Evolutionary conservation across 1,140 invertebrate genomes (phyloP), one percentile per base, ranked within the genome.

Genomic region (Sycophila sp.): DNA sequence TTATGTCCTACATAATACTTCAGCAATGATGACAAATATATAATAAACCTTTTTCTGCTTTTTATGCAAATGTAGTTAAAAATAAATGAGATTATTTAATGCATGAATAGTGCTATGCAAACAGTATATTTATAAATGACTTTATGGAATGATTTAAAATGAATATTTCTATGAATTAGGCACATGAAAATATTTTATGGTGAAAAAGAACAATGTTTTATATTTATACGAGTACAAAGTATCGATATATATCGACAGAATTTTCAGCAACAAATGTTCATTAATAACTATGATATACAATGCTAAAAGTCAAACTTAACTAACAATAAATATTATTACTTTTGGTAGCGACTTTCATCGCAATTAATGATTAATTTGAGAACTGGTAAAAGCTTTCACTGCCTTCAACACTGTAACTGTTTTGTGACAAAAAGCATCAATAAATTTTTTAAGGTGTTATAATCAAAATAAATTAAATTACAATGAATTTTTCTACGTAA

Each of bases 321-420:
- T 75, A 76, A 49, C 32, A 74, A 71, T 71, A 66, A 77, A 79
- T 75, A 79, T 58, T 64, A 55, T 73, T 72, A 65, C 47, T 77
- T 75, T 75, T 76, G 59, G 56, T 71, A 75, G 59, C 45, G 58
- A 73, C 56, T 59, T 38, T 47, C 53, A 17, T 38, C 67, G 69
- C 53, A 28, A 32, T 72, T 13, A 40, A 24, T 40, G 17, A 38
- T 58, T 22, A 10, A 58, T 40, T 58, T 15, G 34, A 58, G 34
- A 58, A 58, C 55, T 58, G 55, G 32, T 58, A 58, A 58, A 40
- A 58, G 55, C 11, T 55, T 55, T 34, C 19, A 28, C 34, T 55
- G n/a, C n/a, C n/a, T n/a, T 6, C n/a, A 42, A 42, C 40, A n/a
- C 40, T 42, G 40, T n/a, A 42, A 42, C 5, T 10, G n/a, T 42